Percentiles rank a stretch among this genome's conserved stretches.
Evolutionary conservation across 2,797 vertebrate genomes (phyloP).

Genomic region (Balearica regulorum): DNA sequence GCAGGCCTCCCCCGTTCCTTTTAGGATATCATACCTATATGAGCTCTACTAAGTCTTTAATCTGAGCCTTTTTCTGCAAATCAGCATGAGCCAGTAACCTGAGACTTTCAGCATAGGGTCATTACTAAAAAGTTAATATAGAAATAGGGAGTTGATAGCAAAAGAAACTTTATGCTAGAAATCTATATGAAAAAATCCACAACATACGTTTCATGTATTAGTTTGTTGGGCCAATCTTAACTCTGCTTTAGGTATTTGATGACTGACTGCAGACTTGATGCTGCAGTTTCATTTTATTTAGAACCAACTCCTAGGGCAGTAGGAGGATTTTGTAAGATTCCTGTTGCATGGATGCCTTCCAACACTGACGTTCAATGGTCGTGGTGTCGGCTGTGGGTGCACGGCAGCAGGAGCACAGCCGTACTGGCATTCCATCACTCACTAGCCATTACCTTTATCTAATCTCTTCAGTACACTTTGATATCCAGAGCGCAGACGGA

Average conservation of each 20-base stretch:
- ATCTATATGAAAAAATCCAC: not conserved
- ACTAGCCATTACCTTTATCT: constrained; percentile 39
- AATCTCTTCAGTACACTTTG: not conserved
- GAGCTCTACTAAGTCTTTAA: not conserved
- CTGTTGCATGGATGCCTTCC: not conserved
- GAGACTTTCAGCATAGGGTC: not conserved
- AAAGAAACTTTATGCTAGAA: not conserved
- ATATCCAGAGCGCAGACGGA: not conserved
- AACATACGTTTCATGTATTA: not conserved
- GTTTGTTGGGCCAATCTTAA: not conserved
- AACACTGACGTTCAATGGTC: accelerated
- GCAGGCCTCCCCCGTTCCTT: not conserved
- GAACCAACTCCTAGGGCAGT: not conserved
- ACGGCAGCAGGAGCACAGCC: accelerated
- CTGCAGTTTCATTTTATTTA: not conserved
- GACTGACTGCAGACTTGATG: not conserved
- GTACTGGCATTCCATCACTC: not conserved
- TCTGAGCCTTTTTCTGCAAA: not conserved
- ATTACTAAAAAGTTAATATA: not conserved
- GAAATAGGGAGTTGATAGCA: not conserved
- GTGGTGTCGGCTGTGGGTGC: accelerated
- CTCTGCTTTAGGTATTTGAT: not conserved
- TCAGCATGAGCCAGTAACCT: not conserved
- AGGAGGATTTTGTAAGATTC: not conserved
- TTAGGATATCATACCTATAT: not conserved